Conservation (phyloP, 2,797 vertebrate species). For the Prionace glauca region DNA sequence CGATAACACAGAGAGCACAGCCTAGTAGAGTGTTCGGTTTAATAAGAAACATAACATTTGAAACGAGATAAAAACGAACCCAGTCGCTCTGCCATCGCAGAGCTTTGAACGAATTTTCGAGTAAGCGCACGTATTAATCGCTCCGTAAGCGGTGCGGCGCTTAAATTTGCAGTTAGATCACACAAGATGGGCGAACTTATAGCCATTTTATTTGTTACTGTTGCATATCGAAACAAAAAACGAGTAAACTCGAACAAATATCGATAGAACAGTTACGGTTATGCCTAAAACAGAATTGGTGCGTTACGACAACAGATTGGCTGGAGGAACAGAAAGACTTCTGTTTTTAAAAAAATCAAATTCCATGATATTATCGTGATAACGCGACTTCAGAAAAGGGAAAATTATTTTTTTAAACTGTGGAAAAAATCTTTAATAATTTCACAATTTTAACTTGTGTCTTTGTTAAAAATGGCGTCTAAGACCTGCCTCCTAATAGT, state of each 20-base stretch:
- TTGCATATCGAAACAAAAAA: not conserved
- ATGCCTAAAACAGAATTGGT: not conserved
- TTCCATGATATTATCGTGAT: not conserved
- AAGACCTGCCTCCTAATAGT: slow-evolving; percentile 78
- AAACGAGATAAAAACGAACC: not conserved
- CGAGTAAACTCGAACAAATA: not conserved
- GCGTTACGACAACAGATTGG: not conserved
- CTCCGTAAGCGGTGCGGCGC: not conserved
- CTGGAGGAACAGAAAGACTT: not conserved
- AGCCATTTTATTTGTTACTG: not conserved
- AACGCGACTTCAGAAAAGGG: not conserved
- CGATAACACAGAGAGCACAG: not conserved
- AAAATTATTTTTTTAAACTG: slow-evolving; percentile 5
- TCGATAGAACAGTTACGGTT: not conserved
- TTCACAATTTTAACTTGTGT: slow-evolving; percentile 56
- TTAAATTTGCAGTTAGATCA: not conserved
- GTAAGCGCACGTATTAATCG: not conserved
- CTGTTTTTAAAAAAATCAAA: not conserved
- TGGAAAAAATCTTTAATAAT: slow-evolving; percentile 36
- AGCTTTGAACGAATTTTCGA: slow-evolving; percentile 11
- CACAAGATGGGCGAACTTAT: not conserved
- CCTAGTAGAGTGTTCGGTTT: not conserved
- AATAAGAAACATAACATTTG: not conserved
- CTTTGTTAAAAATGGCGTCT: slow-evolving; percentile 87
- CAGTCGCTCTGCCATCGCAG: not conserved